Percentiles rank a stretch among this genome's conserved stretches.
phyloP scores from a whole-genome alignment of 1,140 invertebrate species.

The Lucilia sericata region DNA sequence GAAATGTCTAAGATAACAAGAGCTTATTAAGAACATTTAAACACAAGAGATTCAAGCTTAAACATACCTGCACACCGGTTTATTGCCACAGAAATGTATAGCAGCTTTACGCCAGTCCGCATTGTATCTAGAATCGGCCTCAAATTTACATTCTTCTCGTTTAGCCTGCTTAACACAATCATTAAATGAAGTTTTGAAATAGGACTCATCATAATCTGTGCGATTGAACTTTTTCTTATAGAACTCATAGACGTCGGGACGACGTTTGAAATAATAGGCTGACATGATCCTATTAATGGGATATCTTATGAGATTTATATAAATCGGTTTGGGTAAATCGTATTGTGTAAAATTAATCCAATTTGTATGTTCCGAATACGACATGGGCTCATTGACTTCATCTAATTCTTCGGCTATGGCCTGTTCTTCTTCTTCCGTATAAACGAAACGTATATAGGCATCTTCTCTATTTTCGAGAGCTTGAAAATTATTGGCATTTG shows the following conservation, averaged over 20 bases:
- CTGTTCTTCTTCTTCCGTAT: slow-evolving; percentile 75
- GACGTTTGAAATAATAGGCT: slow-evolving; percentile 84
- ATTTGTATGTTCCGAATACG: slow-evolving; percentile 69
- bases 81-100: slow-evolving; percentile 89
- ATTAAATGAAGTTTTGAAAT: slow-evolving; percentile 90
- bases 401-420: slow-evolving; percentile 67
- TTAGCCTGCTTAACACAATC: slow-evolving; percentile 81
- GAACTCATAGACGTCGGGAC: slow-evolving; percentile 70
- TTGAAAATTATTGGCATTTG: slow-evolving; percentile 67
- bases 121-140: slow-evolving; percentile 77
- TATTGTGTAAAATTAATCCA: slow-evolving; percentile 76
- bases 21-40: not conserved
- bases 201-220: slow-evolving; percentile 80
- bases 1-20: slow-evolving; percentile 75
- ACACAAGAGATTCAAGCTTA: not conserved
- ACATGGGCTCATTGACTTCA: slow-evolving; percentile 69
- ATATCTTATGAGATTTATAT: slow-evolving; percentile 89
- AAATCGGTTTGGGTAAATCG: slow-evolving; percentile 82
- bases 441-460: not conserved
- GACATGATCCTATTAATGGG: slow-evolving; percentile 90
- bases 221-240: slow-evolving; percentile 85
- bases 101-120: slow-evolving; percentile 84
- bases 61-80: slow-evolving; percentile 58
- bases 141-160: slow-evolving; percentile 77
- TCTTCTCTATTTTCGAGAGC: slow-evolving; percentile 70